phyloP scores from a whole-genome alignment of 2,113 vertebrate genomes.

The Urocynchramus pylzowi region DNA sequence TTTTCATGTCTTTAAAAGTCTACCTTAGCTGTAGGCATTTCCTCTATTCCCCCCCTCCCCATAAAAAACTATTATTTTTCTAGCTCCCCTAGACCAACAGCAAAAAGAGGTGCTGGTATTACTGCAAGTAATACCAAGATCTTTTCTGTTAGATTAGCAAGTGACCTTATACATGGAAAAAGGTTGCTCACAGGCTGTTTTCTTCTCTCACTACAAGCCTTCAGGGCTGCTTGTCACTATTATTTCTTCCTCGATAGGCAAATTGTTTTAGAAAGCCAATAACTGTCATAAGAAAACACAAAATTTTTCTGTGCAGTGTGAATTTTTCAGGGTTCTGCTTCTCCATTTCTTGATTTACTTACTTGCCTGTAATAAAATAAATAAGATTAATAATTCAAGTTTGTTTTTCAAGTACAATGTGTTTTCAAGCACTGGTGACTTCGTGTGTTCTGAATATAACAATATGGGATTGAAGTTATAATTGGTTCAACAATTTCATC shows the following conservation, averaged over 20 bases:
- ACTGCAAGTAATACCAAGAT: not conserved
- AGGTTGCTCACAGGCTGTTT: not conserved
- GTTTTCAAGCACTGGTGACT: not conserved
- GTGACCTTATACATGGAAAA: not conserved
- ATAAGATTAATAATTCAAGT: not conserved
- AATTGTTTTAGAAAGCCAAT: not conserved
- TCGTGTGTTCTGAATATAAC: not conserved
- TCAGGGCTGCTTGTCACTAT: not conserved
- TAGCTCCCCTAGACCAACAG: not conserved
- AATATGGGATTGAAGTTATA: not conserved
- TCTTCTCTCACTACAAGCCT: not conserved
- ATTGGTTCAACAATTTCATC: not conserved
- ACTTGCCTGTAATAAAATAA: not conserved
- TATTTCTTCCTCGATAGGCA: not conserved
- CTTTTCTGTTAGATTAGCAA: constrained; percentile 23
- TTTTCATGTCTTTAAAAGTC: not conserved
- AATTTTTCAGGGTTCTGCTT: not conserved
- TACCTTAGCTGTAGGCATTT: not conserved
- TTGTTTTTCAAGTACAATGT: not conserved
- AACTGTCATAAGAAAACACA: not conserved
- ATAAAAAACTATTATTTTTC: not conserved
- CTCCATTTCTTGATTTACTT: not conserved
- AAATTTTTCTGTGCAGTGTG: not conserved
- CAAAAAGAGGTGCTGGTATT: not conserved
- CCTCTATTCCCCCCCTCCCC: not conserved